Evolutionary conservation across 2,797 vertebrate genomes (phyloP).

Genomic region (Lepilemur ruficaudatus): DNA sequence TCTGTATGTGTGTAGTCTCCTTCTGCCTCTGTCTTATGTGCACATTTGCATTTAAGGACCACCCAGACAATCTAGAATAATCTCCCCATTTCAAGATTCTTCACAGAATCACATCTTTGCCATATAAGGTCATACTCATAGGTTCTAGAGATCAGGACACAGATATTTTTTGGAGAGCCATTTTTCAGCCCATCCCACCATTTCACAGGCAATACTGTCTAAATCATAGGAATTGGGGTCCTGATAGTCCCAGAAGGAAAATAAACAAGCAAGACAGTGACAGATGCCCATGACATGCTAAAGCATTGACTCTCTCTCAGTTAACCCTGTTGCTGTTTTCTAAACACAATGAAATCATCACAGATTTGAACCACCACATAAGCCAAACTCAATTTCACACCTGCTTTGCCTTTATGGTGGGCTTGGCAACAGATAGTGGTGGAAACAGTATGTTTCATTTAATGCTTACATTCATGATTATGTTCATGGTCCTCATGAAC

Average conservation of each 20-base stretch:
- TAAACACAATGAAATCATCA: background rate
- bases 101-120: background rate
- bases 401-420: background rate
- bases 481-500: too few relatives aligned
- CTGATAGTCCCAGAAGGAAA: background rate
- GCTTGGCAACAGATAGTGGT: background rate
- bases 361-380: fast-evolving
- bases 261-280: background rate
- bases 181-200: background rate
- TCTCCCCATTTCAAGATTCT: background rate
- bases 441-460: fast-evolving
- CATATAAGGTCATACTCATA: background rate
- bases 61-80: background rate
- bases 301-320: fast-evolving
- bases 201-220: background rate
- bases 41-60: background rate
- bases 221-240: background rate
- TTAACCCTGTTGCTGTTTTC: background rate
- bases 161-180: too few relatives aligned
- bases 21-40: background rate
- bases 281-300: fast-evolving
- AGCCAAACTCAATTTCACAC: background rate
- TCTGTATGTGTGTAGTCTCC: background rate
- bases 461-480: background rate
- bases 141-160: background rate